A percentile compares a stretch with the other conserved stretches of the same genome.
Conservation (phyloP, 92 coral and sea anemone species). For the Porites evermanni region DNA sequence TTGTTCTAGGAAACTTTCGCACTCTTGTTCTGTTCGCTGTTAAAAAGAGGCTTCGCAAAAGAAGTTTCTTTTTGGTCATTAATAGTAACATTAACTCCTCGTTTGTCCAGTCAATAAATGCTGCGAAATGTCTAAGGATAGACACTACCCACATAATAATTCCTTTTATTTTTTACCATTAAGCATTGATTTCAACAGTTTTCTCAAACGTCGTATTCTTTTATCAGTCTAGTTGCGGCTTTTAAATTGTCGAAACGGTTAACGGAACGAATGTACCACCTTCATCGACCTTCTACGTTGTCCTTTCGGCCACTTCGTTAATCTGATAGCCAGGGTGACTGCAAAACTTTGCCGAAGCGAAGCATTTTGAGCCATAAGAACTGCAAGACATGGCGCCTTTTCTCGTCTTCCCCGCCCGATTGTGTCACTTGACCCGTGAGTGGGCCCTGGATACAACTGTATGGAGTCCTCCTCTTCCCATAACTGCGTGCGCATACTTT, state of each 20-base stretch:
- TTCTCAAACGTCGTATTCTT: too few species aligned
- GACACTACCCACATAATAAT: too few species aligned
- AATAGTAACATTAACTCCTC: background rate
- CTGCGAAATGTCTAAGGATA: too few species aligned
- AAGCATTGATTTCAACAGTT: too few species aligned
- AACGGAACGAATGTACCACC: too few species aligned
- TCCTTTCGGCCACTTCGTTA: background rate
- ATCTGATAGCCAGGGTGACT: background rate
- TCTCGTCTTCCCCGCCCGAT: background rate
- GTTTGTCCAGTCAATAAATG: too few species aligned
- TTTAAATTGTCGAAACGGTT: too few species aligned
- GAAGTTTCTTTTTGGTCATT: background rate
- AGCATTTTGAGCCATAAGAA: background rate
- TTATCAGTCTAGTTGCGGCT: too few species aligned
- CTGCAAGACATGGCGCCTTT: background rate
- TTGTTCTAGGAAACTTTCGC: too few species aligned
- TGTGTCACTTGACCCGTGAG: background rate
- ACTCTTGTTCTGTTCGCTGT: background rate
- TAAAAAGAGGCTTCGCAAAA: background rate
- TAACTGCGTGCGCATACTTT: background rate
- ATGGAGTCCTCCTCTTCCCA: constrained; percentile 1
- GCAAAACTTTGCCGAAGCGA: background rate
- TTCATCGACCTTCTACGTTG: too few species aligned
- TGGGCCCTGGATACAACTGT: constrained; percentile 18
- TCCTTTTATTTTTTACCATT: too few species aligned